phyloP scores from a whole-genome alignment of 2,113 vertebrate species.

The Trochalopteron elliotii region DNA sequence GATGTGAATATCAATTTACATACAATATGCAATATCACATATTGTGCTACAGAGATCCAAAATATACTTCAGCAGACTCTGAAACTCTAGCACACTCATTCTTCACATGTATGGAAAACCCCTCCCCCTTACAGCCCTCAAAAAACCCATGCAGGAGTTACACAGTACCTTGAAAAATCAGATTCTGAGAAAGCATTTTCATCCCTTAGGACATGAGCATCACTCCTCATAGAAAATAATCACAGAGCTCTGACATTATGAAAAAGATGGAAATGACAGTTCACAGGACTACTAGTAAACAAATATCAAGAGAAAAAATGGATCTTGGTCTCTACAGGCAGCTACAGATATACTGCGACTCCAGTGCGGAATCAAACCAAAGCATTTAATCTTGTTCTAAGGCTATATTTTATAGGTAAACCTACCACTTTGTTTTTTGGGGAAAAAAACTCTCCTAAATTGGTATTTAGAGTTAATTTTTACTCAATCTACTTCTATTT shows the following conservation, averaged over 20 bases:
- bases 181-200: neutral
- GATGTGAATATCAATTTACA: neutral
- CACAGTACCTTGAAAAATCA: neutral
- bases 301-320: neutral
- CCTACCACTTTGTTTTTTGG: neutral
- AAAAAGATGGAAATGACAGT: constrained; percentile 36
- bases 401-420: neutral
- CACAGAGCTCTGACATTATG: neutral
- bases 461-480: neutral
- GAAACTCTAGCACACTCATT: neutral
- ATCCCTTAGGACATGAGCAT: neutral
- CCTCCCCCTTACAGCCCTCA: neutral
- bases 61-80: neutral
- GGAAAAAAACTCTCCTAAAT: accelerated
- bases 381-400: neutral
- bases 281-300: constrained; percentile 37
- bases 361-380: neutral
- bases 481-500: neutral
- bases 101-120: neutral
- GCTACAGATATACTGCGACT: neutral
- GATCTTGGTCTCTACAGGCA: neutral
- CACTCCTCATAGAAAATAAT: constrained; percentile 14
- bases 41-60: neutral
- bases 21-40: neutral
- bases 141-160: neutral